These are phyloP conservation scores for Palythoa caribaeorum DNA, from an alignment of 92 coral and sea anemone genomes.

Conservation along the genomic window DNA sequence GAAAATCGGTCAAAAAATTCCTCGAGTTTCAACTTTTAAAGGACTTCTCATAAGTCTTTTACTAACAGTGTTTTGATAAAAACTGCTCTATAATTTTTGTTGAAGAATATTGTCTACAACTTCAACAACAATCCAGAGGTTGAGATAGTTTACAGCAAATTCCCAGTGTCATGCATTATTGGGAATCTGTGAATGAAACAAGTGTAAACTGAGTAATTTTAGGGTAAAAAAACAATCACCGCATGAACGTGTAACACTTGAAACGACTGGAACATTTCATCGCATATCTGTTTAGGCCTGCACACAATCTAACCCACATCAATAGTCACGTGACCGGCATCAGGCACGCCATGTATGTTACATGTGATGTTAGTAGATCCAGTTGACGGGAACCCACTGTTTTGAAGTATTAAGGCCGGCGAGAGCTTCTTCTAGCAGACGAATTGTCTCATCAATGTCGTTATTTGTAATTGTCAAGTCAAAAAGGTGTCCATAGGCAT, in stretches of 20 bases:
- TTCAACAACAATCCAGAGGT: not conserved
- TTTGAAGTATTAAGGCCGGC: conserved; percentile 76
- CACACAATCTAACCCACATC: not conserved
- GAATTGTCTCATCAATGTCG: conserved; percentile 96
- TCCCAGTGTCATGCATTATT: not conserved
- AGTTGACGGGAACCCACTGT: conserved; percentile 97
- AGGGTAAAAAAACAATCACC: not conserved
- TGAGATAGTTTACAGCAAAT: not conserved
- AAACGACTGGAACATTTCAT: not conserved
- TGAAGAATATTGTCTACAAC: not conserved
- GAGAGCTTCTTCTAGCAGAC: conserved; percentile 82
- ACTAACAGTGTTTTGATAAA: not conserved
- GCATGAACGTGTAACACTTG: not conserved
- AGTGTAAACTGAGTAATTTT: not conserved
- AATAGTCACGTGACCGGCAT: conserved; percentile 1
- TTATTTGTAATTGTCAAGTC: conserved; percentile 95
- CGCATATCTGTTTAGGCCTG: not conserved
- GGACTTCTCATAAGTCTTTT: not conserved
- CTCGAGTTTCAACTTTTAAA: not conserved
- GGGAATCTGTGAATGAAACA: not conserved
- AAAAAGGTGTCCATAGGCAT: conserved; percentile 90
- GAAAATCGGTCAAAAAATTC: not conserved
- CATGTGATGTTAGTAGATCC: conserved; percentile 79
- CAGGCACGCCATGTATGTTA: not conserved
- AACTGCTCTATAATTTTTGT: not conserved